Evolutionary conservation across 1,140 invertebrate species (phyloP).

Genomic region (Stenopsyche tienmushanensis): DNA sequence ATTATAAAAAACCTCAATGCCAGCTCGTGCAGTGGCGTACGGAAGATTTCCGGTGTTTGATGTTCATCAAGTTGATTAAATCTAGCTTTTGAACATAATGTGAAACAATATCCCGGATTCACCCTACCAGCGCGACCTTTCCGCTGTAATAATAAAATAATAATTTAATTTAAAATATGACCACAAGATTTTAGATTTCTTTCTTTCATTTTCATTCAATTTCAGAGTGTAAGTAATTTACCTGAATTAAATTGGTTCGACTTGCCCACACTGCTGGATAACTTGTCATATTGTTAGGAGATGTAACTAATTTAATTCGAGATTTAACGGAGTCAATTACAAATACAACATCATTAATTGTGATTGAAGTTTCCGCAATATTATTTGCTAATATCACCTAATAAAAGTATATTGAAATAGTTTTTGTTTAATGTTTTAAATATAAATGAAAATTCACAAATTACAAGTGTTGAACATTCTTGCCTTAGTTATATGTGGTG

Average conservation of each 20-base stretch:
- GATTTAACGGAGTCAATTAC: constrained; percentile 95
- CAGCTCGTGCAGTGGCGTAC: constrained; percentile 91
- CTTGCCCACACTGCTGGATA: constrained; percentile 94
- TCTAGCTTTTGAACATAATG: constrained; percentile 76
- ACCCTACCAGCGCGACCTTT: constrained; percentile 90
- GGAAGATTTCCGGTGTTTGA: constrained; percentile 93
- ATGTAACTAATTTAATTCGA: constrained; percentile 93
- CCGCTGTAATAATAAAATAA: constrained; percentile 55
- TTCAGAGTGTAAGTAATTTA: too few species aligned
- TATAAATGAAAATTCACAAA: background rate
- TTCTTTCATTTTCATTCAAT: background rate
- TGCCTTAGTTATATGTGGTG: constrained; percentile 69
- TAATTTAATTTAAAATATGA: constrained; percentile 25
- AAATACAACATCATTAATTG: constrained; percentile 95
- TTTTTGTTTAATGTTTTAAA: background rate
- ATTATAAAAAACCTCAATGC: constrained; percentile 64
- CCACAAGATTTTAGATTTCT: background rate
- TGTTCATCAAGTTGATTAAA: constrained; percentile 82
- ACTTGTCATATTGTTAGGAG: constrained; percentile 94
- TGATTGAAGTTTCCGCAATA: constrained; percentile 93
- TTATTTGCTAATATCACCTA: constrained; percentile 87
- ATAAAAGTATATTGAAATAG: constrained; percentile 16
- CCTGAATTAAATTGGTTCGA: constrained; percentile 86
- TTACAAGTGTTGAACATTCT: background rate
- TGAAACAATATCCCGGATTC: constrained; percentile 84